Percentiles rank a stretch among this genome's conserved stretches.
phyloP scores from a whole-genome alignment of 1,140 invertebrate genomes.

The Drosophila dunni region DNA sequence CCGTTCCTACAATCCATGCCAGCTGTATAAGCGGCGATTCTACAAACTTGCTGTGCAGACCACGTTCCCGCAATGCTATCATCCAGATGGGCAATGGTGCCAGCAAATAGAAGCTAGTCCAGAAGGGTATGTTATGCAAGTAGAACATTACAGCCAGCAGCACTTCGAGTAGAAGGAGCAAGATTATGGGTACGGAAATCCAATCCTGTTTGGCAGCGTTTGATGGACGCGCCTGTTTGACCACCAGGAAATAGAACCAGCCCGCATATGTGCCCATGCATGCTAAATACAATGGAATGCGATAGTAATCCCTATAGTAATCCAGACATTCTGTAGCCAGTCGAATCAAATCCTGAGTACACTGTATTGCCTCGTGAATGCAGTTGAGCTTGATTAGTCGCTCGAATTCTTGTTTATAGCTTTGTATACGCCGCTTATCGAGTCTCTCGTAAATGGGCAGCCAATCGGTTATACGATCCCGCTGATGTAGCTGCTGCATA shows the following conservation, averaged over 20 bases:
- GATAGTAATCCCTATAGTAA: slow-evolving; percentile 92
- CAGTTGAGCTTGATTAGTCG: slow-evolving; percentile 6
- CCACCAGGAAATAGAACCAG: slow-evolving; percentile 86
- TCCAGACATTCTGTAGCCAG: slow-evolving; percentile 86
- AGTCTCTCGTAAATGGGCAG: slow-evolving; percentile 35
- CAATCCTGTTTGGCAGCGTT: neutral
- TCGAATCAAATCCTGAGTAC: slow-evolving; percentile 32
- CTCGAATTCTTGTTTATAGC: slow-evolving; percentile 21
- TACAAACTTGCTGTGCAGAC: neutral
- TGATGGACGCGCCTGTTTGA: slow-evolving; percentile 15
- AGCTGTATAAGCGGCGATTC: slow-evolving; percentile 25
- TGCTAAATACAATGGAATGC: slow-evolving; percentile 86
- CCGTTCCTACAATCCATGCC: slow-evolving; percentile 27
- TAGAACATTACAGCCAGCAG: slow-evolving; percentile 30
- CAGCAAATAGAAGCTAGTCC: slow-evolving; percentile 60
- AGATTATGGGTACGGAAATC: neutral
- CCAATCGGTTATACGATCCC: slow-evolving; percentile 46
- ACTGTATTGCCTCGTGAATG: slow-evolving; percentile 27
- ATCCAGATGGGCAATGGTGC: slow-evolving; percentile 65
- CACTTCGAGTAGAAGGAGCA: slow-evolving; percentile 21
- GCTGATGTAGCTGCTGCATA: slow-evolving; percentile 40
- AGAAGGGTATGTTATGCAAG: slow-evolving; percentile 48
- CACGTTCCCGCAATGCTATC: slow-evolving; percentile 37
- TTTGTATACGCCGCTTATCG: slow-evolving; percentile 20
- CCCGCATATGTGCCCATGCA: slow-evolving; percentile 88